These are phyloP conservation scores for Oryzias javanicus DNA, from an alignment of 2,113 vertebrate species.

Conservation along the genomic window DNA sequence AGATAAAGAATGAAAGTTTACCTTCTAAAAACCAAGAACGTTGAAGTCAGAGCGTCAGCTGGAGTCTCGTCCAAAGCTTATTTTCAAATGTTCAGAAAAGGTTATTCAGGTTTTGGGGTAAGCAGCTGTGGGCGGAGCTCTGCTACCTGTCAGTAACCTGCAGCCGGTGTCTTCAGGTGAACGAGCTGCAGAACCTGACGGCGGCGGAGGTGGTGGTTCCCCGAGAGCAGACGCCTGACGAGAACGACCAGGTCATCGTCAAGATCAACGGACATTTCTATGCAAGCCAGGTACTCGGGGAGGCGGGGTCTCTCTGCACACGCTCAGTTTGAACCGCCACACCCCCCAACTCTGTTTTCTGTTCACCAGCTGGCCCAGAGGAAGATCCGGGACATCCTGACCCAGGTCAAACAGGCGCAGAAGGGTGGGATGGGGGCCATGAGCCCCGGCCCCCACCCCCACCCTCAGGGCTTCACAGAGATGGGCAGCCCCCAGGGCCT, in stretches of 20 bases:
- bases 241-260: constrained; percentile 94
- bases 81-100: no score
- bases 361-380: constrained; percentile 87
- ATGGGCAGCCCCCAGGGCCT: constrained; percentile 66
- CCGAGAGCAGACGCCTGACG: constrained; percentile 91
- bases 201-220: constrained; percentile 95
- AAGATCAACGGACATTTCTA: constrained; percentile 98
- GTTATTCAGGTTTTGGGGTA: no score
- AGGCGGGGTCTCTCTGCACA: background rate
- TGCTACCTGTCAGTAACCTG: no score
- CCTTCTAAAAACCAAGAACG: no score
- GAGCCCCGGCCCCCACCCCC: constrained; percentile 66
- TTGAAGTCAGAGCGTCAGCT: no score
- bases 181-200: constrained; percentile 93
- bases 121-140: no score
- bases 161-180: constrained; percentile 77
- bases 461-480: constrained; percentile 68
- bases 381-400: constrained; percentile 95
- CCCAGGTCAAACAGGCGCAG: constrained; percentile 91
- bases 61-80: no score
- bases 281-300: constrained; percentile 88
- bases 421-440: constrained; percentile 82
- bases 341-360: background rate
- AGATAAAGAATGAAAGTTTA: no score
- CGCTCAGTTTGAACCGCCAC: no score